Evolutionary conservation across 2,797 vertebrate genomes (phyloP).

Genomic region (Helarctos malayanus): DNA sequence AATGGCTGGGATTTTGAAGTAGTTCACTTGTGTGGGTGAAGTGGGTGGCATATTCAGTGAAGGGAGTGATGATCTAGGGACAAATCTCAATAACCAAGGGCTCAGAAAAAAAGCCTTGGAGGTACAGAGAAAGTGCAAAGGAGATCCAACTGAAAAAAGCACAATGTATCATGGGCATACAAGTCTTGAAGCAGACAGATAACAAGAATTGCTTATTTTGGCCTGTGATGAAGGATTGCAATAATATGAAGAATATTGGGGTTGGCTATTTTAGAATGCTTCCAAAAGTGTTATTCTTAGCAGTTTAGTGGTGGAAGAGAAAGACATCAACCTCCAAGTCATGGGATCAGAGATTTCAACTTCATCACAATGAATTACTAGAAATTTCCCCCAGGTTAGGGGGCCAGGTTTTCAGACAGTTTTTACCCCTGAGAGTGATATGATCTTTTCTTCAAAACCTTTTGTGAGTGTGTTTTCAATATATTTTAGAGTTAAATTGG

Average conservation of each 20-base stretch:
- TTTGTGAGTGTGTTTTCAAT: not conserved
- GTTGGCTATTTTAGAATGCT: not conserved
- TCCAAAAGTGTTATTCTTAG: constrained; percentile 5
- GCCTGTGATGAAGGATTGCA: not conserved
- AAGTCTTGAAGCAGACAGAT: not conserved
- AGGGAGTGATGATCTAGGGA: not conserved
- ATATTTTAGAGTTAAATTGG: constrained; percentile 45
- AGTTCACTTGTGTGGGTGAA: not conserved
- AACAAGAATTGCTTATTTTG: not conserved
- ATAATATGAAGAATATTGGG: not conserved
- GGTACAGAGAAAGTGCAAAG: not conserved
- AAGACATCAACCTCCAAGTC: not conserved
- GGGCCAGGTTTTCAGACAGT: not conserved
- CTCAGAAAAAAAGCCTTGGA: not conserved
- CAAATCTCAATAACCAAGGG: not conserved
- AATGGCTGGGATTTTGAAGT: not conserved
- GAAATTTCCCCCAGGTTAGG: not conserved
- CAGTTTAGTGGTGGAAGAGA: not conserved
- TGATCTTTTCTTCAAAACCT: not conserved
- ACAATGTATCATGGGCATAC: not conserved
- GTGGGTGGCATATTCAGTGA: not conserved
- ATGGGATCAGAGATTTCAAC: not conserved
- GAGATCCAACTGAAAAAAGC: not conserved
- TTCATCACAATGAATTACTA: not conserved
- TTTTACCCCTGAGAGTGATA: not conserved